Percentiles rank a stretch among this genome's conserved stretches.
Conservation (phyloP, 2,888 invertebrate species). For the Pristionchus mayeri region DNA sequence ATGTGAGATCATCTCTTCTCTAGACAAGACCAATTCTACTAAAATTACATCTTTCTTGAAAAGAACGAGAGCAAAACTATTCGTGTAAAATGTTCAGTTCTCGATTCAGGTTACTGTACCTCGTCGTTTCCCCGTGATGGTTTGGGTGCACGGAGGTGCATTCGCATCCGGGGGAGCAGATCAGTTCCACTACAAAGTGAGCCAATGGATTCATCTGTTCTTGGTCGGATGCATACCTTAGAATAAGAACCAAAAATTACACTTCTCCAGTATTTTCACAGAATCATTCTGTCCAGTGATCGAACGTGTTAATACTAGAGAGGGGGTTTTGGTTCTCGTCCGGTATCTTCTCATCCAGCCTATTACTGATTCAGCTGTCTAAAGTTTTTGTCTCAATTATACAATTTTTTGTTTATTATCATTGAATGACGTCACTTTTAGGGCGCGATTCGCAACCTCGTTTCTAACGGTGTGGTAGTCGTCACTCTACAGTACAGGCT, state of each 20-base stretch:
- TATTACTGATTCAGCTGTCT: too few species aligned
- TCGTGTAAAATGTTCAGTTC: background rate
- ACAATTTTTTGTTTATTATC: too few species aligned
- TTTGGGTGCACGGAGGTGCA: constrained; percentile 16
- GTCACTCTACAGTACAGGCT: constrained; percentile 13
- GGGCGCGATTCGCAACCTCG: constrained; percentile 38
- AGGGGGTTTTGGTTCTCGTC: too few species aligned
- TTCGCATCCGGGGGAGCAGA: background rate
- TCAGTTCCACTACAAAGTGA: constrained; percentile 5
- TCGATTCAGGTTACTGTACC: background rate
- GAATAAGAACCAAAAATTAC: too few species aligned
- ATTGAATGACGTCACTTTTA: background rate
- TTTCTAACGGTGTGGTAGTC: constrained; percentile 2
- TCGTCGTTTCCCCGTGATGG: constrained; percentile 35
- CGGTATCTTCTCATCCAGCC: too few species aligned
- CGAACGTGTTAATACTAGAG: too few species aligned
- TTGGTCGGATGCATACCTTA: too few species aligned
- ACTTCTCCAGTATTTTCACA: too few species aligned
- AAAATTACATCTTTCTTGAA: background rate
- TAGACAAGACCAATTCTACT: too few species aligned
- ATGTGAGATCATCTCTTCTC: background rate
- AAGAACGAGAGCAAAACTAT: background rate
- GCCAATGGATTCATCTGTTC: too few species aligned
- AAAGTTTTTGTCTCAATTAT: too few species aligned
- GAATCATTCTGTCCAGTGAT: too few species aligned